phyloP scores from a whole-genome alignment of 2,888 invertebrate species.

The Rotaria socialis region DNA sequence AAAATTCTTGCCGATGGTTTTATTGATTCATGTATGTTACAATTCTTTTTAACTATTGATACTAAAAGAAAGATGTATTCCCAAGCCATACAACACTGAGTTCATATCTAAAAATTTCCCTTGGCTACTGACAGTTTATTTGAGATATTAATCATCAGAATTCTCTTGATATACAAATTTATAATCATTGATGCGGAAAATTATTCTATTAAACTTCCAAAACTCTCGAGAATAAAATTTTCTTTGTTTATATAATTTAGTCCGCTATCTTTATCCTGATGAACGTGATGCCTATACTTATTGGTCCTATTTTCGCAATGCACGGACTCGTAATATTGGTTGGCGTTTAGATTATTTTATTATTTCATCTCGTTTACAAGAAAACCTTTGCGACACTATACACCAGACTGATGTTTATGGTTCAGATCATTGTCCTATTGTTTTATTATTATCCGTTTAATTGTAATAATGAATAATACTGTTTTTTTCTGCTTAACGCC shows the following conservation, averaged over 20 bases:
- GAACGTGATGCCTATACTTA: conserved; percentile 78
- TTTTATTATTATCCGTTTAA: conserved; percentile 15
- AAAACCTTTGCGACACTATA: conserved; percentile 75
- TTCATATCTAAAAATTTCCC: too few species aligned
- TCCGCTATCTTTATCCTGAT: conserved; percentile 77
- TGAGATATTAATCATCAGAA: too few species aligned
- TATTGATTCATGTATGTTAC: not conserved
- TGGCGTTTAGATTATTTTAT: conserved; percentile 67
- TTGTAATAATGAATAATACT: not conserved
- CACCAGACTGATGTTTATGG: conserved; percentile 78
- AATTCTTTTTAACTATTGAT: not conserved
- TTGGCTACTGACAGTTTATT: too few species aligned
- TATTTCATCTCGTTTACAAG: conserved; percentile 60
- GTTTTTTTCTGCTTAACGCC: too few species aligned
- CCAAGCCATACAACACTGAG: too few species aligned
- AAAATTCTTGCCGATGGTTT: conserved; percentile 68
- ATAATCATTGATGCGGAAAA: not conserved
- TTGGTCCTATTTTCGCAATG: conserved; percentile 87
- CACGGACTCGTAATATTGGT: conserved; percentile 82
- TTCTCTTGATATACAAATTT: not conserved
- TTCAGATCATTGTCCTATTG: conserved; percentile 90
- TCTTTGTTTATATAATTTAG: not conserved
- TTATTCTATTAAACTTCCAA: not conserved
- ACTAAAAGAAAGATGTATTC: not conserved
- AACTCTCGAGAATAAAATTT: not conserved